Percentiles rank a stretch among this genome's conserved stretches.
phyloP scores from a whole-genome alignment of 2,888 invertebrate genomes.

The Unio pictorum region DNA sequence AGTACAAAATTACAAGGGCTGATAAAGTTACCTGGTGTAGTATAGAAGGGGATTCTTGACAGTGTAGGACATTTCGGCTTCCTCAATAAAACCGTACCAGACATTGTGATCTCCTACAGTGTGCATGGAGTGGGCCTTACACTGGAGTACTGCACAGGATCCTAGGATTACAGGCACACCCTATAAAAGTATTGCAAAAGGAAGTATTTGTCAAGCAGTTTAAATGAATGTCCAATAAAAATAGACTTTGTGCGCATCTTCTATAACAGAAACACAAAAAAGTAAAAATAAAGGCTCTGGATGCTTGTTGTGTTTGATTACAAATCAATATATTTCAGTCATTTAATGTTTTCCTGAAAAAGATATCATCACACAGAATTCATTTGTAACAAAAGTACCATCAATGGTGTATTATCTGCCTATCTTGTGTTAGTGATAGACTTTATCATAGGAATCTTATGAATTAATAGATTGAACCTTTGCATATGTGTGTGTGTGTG shows the following conservation, averaged over 20 bases:
- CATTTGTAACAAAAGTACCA: too few relatives aligned
- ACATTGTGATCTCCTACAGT: conserved; percentile 67
- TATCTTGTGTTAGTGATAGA: too few relatives aligned
- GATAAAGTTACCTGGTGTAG: conserved; percentile 54
- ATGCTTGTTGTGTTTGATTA: not conserved
- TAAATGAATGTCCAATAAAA: not conserved
- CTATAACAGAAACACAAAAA: not conserved
- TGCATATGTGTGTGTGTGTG: too few relatives aligned
- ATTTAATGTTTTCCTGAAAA: too few relatives aligned
- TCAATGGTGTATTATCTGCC: too few relatives aligned
- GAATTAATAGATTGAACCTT: too few relatives aligned
- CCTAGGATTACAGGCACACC: conserved; percentile 63
- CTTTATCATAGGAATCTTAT: too few relatives aligned
- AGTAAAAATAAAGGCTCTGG: not conserved
- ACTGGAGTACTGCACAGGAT: conserved; percentile 63
- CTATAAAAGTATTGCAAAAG: conserved; percentile 30
- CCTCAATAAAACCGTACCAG: conserved; percentile 65
- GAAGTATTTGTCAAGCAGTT: too few relatives aligned
- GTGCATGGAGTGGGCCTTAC: conserved; percentile 58
- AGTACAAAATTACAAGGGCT: too few relatives aligned
- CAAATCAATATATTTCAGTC: too few relatives aligned
- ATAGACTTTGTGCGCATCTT: not conserved
- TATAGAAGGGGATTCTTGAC: conserved; percentile 62
- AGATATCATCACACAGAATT: too few relatives aligned
- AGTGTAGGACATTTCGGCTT: conserved; percentile 49